These are phyloP conservation scores for Drosophila teissieri DNA, from an alignment of 1,140 invertebrate species.

Conservation along the genomic window DNA sequence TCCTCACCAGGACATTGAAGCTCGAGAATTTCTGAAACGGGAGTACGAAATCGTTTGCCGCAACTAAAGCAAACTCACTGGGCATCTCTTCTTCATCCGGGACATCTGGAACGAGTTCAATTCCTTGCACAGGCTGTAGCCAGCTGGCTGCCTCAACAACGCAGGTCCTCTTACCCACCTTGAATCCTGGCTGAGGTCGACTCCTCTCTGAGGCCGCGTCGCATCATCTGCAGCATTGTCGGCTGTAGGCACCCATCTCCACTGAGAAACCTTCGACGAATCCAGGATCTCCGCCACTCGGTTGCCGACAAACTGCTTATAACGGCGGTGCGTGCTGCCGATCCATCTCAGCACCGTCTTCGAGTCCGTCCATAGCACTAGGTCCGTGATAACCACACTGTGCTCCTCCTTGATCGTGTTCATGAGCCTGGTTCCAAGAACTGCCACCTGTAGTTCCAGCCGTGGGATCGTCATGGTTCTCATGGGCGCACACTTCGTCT, in stretches of 20 bases:
- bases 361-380: neutral
- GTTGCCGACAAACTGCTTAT: slow-evolving; percentile 67
- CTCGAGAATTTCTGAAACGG: neutral
- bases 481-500: slow-evolving; percentile 78
- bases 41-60: neutral
- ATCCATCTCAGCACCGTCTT: neutral
- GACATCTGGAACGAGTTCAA: neutral
- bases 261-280: neutral
- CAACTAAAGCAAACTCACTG: slow-evolving; percentile 3
- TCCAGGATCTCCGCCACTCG: slow-evolving; percentile 53
- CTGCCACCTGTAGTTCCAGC: slow-evolving; percentile 84
- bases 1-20: neutral
- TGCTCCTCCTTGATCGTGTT: slow-evolving; percentile 9
- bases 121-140: neutral
- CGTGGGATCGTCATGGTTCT: slow-evolving; percentile 79
- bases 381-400: neutral
- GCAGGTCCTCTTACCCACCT: neutral
- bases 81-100: slow-evolving; percentile 6
- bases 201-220: too few relatives aligned
- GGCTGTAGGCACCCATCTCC: too few relatives aligned
- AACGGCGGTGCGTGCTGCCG: neutral
- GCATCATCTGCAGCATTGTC: too few relatives aligned
- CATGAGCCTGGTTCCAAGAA: slow-evolving; percentile 72
- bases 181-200: too few relatives aligned
- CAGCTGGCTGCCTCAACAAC: slow-evolving; percentile 2